Base-by-base conservation (phyloP, 1,140 invertebrate species). In the Phenacoccus solenopsis region DNA sequence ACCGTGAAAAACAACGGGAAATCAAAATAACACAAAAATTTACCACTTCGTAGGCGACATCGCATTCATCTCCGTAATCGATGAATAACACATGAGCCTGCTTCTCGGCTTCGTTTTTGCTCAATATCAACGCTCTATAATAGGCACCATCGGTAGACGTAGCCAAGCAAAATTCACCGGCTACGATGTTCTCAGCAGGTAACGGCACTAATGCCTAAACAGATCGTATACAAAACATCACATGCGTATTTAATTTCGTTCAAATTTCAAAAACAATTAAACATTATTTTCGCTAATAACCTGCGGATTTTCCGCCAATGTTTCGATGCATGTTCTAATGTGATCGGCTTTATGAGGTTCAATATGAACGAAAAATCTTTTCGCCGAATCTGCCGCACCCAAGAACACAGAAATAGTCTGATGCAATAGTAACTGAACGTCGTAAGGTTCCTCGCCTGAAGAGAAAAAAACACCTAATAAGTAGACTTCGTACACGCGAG, bases 111-210 rank as follows among this genome's bases (percentile, higher is more conserved):
- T 69, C 20, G 21, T 20, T 70, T 32, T 4, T 30, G n/a, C 1
- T 69, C 4, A 70, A 67, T 0, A 75, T 69, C 35, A 70, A 59
- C 28, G 72, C 71, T 57, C 81, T 75, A 68, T 81, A 80, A 79
- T 80, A 90, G 74, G 86, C 87, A 1, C 78, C 80, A 75, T 89
- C 86, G 0, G 69, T 3, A 12, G 84, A 84, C 49, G 82, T 80
- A 0, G 82, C 85, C 0, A 82, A 86, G 75, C 87, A 90, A 0
- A 89, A 56, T 12, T 56, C 32, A n/a, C 69, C 72, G 0, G 67
- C 38, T 16, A n/a, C 25, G 32, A 70, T 69, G 25, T 69, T 68
- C 12, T 68, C 56, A 1, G 49, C 20, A 5, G 69, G 56, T 30
- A 70, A 30, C 3, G 69, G 5, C 10, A 70, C 20, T 25, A 64